phyloP scores from a whole-genome alignment of 2,888 invertebrate genomes.

The Brachyopa scutellaris region DNA sequence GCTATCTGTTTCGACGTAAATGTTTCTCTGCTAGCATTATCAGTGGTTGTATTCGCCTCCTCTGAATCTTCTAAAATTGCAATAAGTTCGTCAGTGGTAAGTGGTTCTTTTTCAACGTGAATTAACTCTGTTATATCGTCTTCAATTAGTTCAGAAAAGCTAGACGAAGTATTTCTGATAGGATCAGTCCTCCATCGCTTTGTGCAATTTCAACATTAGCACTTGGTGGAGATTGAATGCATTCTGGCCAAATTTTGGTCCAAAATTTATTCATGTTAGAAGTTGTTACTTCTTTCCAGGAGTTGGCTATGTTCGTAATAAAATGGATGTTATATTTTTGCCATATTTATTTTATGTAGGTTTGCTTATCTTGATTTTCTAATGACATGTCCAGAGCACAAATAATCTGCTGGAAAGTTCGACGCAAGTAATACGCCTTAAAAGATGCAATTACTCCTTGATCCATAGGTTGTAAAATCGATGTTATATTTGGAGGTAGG shows the following conservation, averaged over 20 bases:
- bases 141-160: conserved; percentile 7
- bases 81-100: conserved; percentile 4
- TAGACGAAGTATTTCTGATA: conserved; percentile 17
- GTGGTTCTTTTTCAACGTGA: conserved; percentile 11
- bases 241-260: conserved; percentile 13
- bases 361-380: neutral
- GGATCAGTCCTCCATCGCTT: neutral
- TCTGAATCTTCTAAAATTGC: conserved; percentile 7
- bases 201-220: conserved; percentile 2
- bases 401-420: conserved; percentile 2
- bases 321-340: too few relatives aligned
- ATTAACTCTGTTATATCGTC: conserved; percentile 9
- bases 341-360: neutral
- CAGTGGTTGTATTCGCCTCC: neutral
- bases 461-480: neutral
- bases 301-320: neutral
- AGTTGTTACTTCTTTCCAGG: conserved; percentile 15
- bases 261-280: conserved; percentile 15
- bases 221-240: conserved; percentile 14
- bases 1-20: neutral
- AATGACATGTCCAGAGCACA: neutral
- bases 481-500: neutral
- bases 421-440: neutral
- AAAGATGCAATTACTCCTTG: neutral
- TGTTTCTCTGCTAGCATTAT: neutral